These are phyloP conservation scores for Seriola rivoliana DNA, from an alignment of 2,113 vertebrate genomes.

Conservation along the genomic window DNA sequence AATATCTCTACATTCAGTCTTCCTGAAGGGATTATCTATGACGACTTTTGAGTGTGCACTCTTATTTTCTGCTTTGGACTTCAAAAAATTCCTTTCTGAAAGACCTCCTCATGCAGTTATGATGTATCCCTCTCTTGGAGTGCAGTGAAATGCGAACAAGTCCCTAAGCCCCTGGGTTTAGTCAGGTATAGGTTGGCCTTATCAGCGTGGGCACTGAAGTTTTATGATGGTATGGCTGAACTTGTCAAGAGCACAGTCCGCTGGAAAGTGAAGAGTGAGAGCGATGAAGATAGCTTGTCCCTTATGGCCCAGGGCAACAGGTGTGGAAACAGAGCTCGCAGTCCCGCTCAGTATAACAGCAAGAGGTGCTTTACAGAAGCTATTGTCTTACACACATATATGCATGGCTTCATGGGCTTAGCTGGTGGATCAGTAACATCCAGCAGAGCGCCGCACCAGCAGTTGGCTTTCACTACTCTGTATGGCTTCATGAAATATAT, in stretches of 20 bases:
- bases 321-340: constrained; percentile 75
- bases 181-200: constrained; percentile 64
- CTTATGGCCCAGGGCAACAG: constrained; percentile 77
- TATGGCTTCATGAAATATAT: constrained; percentile 78
- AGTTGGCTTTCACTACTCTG: constrained; percentile 76
- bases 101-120: constrained; percentile 2
- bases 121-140: constrained; percentile 9
- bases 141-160: constrained; percentile 60
- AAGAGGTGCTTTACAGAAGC: constrained; percentile 82
- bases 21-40: constrained; percentile 2
- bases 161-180: constrained; percentile 65
- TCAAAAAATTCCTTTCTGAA: constrained; percentile 26
- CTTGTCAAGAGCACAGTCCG: constrained; percentile 47
- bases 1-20: constrained; percentile 32
- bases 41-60: constrained; percentile 1
- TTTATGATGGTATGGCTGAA: constrained; percentile 63
- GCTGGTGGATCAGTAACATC: constrained; percentile 82
- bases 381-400: constrained; percentile 84
- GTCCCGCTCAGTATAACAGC: constrained; percentile 68
- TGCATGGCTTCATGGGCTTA: constrained; percentile 76
- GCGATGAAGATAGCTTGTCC: constrained; percentile 62
- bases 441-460: constrained; percentile 74
- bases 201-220: constrained; percentile 51
- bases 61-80: constrained; percentile 32
- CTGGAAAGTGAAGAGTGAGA: constrained; percentile 55